These are phyloP conservation scores for Felis chaus DNA, from an alignment of 2,113 vertebrate genomes.

Conservation along the genomic window DNA sequence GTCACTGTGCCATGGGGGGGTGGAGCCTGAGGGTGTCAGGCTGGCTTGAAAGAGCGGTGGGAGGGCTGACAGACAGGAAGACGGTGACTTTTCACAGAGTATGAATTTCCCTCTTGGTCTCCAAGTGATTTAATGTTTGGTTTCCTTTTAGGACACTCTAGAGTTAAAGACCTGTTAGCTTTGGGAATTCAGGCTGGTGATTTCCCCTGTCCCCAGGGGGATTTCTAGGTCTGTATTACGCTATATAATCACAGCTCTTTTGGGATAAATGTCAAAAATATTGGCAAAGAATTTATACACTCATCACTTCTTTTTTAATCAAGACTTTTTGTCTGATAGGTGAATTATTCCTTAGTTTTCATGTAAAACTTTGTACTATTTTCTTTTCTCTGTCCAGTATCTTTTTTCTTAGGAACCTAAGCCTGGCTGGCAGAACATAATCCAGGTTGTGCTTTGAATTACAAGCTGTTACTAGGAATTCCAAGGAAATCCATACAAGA, in stretches of 20 bases:
- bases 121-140: background rate
- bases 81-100: background rate
- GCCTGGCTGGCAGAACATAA: background rate
- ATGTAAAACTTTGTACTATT: background rate
- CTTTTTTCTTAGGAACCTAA: background rate
- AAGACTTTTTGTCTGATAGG: background rate
- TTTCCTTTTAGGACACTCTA: background rate
- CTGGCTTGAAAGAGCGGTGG: background rate
- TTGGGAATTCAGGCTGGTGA: background rate
- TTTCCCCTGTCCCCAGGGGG: background rate
- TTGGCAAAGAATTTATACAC: background rate
- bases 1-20: background rate
- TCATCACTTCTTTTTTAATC: background rate
- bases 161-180: background rate
- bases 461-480: background rate
- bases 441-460: background rate
- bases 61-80: background rate
- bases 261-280: background rate
- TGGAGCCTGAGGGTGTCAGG: too few species aligned
- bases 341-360: background rate
- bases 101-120: background rate
- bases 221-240: background rate
- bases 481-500: background rate
- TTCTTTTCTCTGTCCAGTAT: background rate
- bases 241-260: background rate